Base-by-base conservation (phyloP, 1,140 invertebrate genomes). In the Mercenaria mercenaria region DNA sequence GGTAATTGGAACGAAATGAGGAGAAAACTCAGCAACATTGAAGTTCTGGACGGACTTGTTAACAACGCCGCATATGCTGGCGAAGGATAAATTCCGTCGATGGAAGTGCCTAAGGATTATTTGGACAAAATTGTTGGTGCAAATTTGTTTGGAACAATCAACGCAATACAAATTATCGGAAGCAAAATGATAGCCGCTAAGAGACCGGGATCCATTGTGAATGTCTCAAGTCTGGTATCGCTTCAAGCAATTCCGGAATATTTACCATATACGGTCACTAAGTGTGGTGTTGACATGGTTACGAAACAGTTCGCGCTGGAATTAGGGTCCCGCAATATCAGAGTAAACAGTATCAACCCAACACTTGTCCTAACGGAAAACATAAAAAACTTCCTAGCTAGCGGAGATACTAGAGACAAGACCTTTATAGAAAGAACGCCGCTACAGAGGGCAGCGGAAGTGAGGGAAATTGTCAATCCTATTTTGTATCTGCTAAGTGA, bases 301-400 rank as follows among this genome's bases (percentile, higher is more conserved):
- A 97, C 95, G 18, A 97, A 97, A 92, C 97, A 97, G 0, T 97
- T 98, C 97, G 98, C 98, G 0, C 93, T 98, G 29, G 98, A 99
- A 96, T 96, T 99, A 26, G 98, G 98, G 0, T 97, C 97, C 0
- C 95, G 97, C 59, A 99, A 97, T 64, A 99, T 99, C 88, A 96
- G 98, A 89, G 97, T 98, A 0, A 99, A 99, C 94, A 97, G 97
- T 72, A 97, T 99, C 0, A 98, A 99, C 96, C 98, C 98, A 26
- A 93, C 92, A 0, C 98, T 99, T 0, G 98, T 98, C 23, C 96
- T 98, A 1, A 97, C 97, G 88, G 98, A 99, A 98, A 98, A 98
- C 0, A 97, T 96, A 94, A 94, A 52, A 52, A 11, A 97, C 23
- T 97, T 97, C n/a, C 99, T 98, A 98, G 97, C 97, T 10, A 97